Percentiles rank a stretch among this genome's conserved stretches.
These are phyloP conservation scores for Vanessa tameamea DNA, from an alignment of 1,140 invertebrate genomes.

Conservation along the genomic window DNA sequence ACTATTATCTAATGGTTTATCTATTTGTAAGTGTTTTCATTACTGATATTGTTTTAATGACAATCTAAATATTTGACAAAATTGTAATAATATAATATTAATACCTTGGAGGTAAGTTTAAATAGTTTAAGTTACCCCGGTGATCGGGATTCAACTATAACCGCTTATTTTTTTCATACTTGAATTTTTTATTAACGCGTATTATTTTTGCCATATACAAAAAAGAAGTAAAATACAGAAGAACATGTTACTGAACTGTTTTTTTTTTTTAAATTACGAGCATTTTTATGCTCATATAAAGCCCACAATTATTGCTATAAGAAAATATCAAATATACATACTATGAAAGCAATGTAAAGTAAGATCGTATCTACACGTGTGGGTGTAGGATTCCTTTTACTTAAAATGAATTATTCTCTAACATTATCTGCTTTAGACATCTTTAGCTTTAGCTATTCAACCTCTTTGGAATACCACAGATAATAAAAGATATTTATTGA, in stretches of 20 bases:
- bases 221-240: too few species aligned
- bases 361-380: slow-evolving; percentile 21
- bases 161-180: too few species aligned
- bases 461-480: slow-evolving; percentile 7
- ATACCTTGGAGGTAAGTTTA: too few species aligned
- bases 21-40: too few species aligned
- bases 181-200: too few species aligned
- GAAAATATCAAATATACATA: background rate
- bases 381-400: slow-evolving; percentile 23
- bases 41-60: too few species aligned
- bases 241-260: background rate
- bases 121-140: too few species aligned
- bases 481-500: background rate
- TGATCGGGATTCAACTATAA: too few species aligned
- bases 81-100: too few species aligned
- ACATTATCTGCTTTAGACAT: slow-evolving; percentile 23
- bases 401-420: slow-evolving; percentile 26
- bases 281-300: background rate
- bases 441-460: background rate
- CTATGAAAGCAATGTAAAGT: slow-evolving; percentile 7
- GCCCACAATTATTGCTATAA: background rate
- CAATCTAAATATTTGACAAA: too few species aligned
- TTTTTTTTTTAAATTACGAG: background rate
- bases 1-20: too few species aligned
- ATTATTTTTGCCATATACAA: too few species aligned